Evolutionary conservation across 2,888 invertebrate genomes (phyloP), one percentile per base, ranked within the genome.

Genomic region (Geophilus truncorum): DNA sequence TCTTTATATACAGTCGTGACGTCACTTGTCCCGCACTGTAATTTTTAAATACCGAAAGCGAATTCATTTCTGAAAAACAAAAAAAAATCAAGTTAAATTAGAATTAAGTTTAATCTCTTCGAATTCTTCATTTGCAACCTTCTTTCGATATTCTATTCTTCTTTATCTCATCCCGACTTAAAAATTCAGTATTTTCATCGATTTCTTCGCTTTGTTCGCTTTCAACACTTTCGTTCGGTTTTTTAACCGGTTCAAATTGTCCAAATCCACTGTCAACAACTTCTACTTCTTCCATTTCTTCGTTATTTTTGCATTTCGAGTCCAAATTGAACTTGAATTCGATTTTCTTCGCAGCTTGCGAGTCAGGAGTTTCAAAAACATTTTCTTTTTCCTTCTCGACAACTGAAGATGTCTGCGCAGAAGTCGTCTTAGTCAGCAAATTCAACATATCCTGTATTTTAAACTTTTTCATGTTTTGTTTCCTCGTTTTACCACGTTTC

Each of bases 1-100:
- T 97, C 86, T 97, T 97, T 30, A 97, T 92, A 85, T 97, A 97
- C n/a, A 97, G 87, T 83, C 96, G 91, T 88, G 92, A 91, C 23
- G 93, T 93, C 4, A 93, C 92, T 80, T 92, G 90, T 0, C 97
- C 97, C 9, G 92, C 89, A 83, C 92, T 90, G 87, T 97, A 97
- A 85, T 94, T 94, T 86, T 93, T 94, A 85, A 93, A 97, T 23
- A 95, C 92, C 5, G 94, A 90, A 83, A 95, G 87, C 23, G 91
- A 87, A 85, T 91, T 90, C 87, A 93, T 91, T 86, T 95, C 93
- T 77, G 3, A 32, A 77, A 36, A 15, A 30, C 15, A 32, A 1
- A 34, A 18, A 76, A 30, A 4, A 36, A 76, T 76, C 12, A 45
- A 36, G 45, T 32, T 70, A 51, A 28, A 23, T 79, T 77, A 34